Conservation (phyloP, 2,888 invertebrate genomes). For the Machimus rusticus region DNA sequence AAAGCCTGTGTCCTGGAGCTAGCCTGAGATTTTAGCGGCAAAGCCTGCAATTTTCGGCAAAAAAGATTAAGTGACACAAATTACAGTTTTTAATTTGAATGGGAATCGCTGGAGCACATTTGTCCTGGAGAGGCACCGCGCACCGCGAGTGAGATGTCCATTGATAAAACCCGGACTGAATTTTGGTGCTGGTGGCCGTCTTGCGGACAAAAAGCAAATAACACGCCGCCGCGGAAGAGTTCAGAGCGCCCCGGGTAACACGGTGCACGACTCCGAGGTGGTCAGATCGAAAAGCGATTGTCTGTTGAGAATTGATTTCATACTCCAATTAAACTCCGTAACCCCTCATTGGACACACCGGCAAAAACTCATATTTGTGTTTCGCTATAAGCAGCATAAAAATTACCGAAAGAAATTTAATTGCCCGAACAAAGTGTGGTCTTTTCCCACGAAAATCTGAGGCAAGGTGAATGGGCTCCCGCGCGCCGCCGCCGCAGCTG, state of each 20-base stretch:
- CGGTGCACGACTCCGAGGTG: constrained; percentile 18
- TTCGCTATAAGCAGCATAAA: constrained; percentile 39
- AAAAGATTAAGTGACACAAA: background rate
- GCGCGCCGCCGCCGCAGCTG: background rate
- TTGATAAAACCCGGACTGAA: background rate
- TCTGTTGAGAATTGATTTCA: constrained; percentile 34
- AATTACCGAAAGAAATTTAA: constrained; percentile 41
- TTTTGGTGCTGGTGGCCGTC: background rate
- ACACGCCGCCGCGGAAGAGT: background rate
- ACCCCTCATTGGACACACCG: constrained; percentile 36
- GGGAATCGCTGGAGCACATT: background rate
- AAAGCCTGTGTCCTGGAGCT: background rate
- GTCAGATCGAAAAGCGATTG: constrained; percentile 28
- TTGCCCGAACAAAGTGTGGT: constrained; percentile 36
- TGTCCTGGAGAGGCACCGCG: background rate
- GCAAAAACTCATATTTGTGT: constrained; percentile 39
- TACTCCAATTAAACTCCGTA: constrained; percentile 38
- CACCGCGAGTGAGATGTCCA: background rate
- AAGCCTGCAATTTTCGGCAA: background rate
- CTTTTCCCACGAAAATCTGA: constrained; percentile 23
- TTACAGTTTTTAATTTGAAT: background rate
- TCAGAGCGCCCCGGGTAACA: background rate
- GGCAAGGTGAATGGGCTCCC: constrained; percentile 34
- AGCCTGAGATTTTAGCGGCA: background rate
- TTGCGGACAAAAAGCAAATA: background rate